These are phyloP conservation scores for Fragum sueziense DNA, from an alignment of 2,888 invertebrate species.

Conservation along the genomic window DNA sequence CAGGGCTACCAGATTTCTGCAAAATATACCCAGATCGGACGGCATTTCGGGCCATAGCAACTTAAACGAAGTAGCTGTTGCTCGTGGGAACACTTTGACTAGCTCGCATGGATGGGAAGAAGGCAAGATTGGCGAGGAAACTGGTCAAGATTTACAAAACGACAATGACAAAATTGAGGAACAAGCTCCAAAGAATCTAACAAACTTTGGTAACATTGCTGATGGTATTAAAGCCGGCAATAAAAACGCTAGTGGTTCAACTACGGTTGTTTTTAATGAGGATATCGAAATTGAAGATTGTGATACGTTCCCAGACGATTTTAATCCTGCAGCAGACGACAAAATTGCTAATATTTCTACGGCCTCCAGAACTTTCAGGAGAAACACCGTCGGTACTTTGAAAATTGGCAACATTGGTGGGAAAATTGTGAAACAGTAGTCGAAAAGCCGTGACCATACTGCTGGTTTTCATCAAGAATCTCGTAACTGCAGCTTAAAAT, in stretches of 20 bases:
- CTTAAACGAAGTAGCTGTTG: background rate
- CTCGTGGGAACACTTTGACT: background rate
- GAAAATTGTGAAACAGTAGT: background rate
- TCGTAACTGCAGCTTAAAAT: no score
- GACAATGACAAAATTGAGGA: background rate
- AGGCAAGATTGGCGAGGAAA: background rate
- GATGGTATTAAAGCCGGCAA: background rate
- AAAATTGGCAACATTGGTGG: background rate
- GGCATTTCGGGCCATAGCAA: background rate
- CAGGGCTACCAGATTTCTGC: background rate
- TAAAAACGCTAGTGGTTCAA: background rate
- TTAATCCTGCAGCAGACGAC: background rate
- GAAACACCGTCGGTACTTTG: slow-evolving; percentile 22
- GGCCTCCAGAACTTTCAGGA: slow-evolving; percentile 16
- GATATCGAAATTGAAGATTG: background rate
- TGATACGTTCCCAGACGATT: background rate
- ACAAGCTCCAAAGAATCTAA: background rate
- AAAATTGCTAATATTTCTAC: background rate
- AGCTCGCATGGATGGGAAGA: background rate
- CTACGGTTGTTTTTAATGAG: background rate
- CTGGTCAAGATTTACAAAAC: background rate
- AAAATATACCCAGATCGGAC: background rate
- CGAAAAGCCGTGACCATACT: no score
- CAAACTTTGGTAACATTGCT: background rate
- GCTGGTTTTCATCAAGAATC: no score